These are phyloP conservation scores for Acanthornis magna DNA, from an alignment of 2,797 vertebrate species.

Conservation along the genomic window DNA sequence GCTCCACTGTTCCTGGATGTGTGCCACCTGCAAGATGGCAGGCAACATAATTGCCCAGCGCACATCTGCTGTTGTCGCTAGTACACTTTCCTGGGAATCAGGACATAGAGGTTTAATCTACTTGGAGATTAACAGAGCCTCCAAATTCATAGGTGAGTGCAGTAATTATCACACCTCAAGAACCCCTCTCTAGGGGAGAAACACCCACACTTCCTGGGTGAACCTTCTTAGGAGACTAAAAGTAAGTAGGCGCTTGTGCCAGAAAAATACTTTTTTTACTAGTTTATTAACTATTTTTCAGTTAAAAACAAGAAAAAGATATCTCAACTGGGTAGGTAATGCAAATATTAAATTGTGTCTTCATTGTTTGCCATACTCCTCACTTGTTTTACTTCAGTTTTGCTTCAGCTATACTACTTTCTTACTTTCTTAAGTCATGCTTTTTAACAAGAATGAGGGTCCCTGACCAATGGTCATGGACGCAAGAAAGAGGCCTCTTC, in stretches of 20 bases:
- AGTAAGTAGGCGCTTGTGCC: background rate
- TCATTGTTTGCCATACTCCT: background rate
- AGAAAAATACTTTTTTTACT: background rate
- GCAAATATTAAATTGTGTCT: background rate
- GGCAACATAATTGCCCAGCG: background rate
- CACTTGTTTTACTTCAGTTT: background rate
- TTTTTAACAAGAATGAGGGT: background rate
- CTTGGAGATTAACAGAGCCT: background rate
- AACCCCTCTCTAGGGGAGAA: background rate
- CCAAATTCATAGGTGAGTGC: background rate
- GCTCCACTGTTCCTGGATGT: background rate
- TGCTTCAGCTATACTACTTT: background rate
- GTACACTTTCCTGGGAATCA: background rate
- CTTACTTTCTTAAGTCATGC: background rate
- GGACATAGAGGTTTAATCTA: background rate
- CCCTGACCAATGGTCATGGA: background rate
- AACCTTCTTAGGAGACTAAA: background rate
- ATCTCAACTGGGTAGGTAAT: background rate
- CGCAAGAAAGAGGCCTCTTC: background rate
- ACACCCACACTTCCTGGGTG: background rate
- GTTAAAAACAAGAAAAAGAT: background rate
- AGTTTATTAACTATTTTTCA: background rate
- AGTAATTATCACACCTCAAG: background rate
- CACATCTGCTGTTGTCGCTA: background rate
- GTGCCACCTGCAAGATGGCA: background rate